phyloP scores from a whole-genome alignment of 2,888 invertebrate genomes.

The Xestobium rufovillosum region DNA sequence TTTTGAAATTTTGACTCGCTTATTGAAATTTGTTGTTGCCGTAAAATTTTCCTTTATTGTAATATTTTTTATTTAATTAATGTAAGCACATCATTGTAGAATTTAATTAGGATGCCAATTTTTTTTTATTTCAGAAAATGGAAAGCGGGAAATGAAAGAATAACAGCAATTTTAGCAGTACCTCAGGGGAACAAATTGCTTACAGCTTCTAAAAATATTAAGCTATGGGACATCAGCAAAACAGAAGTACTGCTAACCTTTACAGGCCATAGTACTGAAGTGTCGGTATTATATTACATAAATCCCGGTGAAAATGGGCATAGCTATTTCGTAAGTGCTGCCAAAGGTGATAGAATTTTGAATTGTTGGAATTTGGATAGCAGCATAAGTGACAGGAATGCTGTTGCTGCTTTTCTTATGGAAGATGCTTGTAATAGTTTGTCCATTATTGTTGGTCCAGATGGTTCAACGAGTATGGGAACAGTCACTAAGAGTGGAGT shows the following conservation, averaged over 20 bases:
- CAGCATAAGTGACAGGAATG: conserved; percentile 43
- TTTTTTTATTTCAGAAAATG: conserved; percentile 49
- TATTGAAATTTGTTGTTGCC: too few species aligned
- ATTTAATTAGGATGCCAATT: conserved; percentile 9
- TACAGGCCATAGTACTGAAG: conserved; percentile 56
- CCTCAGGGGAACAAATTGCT: conserved; percentile 44
- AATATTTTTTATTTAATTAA: conserved; percentile 6
- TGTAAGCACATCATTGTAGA: conserved; percentile 9
- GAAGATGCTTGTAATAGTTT: conserved; percentile 59
- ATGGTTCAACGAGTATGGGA: conserved; percentile 46
- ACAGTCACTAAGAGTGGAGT: conserved; percentile 67
- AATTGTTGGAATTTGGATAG: conserved; percentile 46
- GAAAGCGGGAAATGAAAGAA: conserved; percentile 53
- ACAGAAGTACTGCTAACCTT: conserved; percentile 55
- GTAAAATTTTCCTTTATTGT: conserved; percentile 3
- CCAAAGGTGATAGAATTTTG: conserved; percentile 44
- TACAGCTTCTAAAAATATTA: conserved; percentile 45
- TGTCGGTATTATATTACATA: conserved; percentile 44
- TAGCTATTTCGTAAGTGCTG: conserved; percentile 45
- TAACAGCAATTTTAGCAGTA: conserved; percentile 55
- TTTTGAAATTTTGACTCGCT: too few species aligned
- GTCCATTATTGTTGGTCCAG: conserved; percentile 46
- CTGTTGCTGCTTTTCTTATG: conserved; percentile 55
- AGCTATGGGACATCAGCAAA: conserved; percentile 55
- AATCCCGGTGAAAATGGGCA: conserved; percentile 28